These are phyloP conservation scores for Aplocera efformata DNA, from an alignment of 2,888 invertebrate genomes.

Conservation along the genomic window DNA sequence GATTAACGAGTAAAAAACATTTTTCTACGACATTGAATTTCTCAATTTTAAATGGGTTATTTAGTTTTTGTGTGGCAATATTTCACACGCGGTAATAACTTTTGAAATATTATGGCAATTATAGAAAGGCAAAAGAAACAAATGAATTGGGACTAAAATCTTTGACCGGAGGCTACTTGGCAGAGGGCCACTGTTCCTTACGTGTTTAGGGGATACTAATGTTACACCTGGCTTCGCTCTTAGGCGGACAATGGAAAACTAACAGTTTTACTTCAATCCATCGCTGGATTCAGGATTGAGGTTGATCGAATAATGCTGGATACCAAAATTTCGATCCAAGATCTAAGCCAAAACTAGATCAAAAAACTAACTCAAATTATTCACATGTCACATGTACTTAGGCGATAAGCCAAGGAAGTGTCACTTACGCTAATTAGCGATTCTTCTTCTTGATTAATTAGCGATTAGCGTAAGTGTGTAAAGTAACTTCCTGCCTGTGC, in stretches of 20 bases:
- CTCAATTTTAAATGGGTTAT: conserved; percentile 17
- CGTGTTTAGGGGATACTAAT: conserved; percentile 46
- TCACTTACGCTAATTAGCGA: too few relatives aligned
- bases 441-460: too few relatives aligned
- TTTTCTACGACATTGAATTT: conserved; percentile 22
- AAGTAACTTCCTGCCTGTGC: too few relatives aligned
- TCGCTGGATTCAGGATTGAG: too few relatives aligned
- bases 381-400: too few relatives aligned
- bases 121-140: conserved; percentile 56
- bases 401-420: too few relatives aligned
- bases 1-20: conserved; percentile 14
- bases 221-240: conserved; percentile 5
- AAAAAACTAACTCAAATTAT: too few relatives aligned
- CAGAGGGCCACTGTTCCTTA: conserved; percentile 72
- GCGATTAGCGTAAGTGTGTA: too few relatives aligned
- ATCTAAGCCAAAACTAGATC: too few relatives aligned
- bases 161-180: conserved; percentile 51
- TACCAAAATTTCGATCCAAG: too few relatives aligned
- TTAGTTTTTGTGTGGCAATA: conserved; percentile 39
- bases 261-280: not conserved
- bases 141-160: conserved; percentile 60
- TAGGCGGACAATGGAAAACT: too few relatives aligned
- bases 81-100: conserved; percentile 52
- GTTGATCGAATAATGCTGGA: too few relatives aligned
- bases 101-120: conserved; percentile 66